Percentiles rank a stretch among this genome's conserved stretches.
Conservation (phyloP, 2,113 vertebrate species). For the Dasyprocta punctata region DNA sequence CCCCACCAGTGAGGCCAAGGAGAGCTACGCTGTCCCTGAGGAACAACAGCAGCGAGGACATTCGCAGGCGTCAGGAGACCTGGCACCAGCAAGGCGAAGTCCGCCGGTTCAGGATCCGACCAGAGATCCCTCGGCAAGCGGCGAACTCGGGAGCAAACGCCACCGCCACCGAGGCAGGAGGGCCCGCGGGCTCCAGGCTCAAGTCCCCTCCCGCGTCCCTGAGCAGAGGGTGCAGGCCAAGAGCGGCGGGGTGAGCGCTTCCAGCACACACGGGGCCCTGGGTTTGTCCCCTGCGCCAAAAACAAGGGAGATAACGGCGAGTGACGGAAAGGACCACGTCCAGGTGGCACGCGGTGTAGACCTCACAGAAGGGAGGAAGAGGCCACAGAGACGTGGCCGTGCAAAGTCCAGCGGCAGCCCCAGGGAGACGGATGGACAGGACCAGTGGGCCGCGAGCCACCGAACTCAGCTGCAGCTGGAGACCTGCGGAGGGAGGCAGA, state of each 20-base stretch:
- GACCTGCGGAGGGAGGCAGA: not conserved
- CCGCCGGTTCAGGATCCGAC: rapidly evolving
- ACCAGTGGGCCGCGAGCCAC: not conserved
- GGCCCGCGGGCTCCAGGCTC: not conserved
- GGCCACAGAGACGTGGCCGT: not conserved
- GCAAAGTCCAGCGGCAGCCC: not conserved
- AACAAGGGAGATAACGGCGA: not conserved
- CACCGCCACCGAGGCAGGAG: not conserved
- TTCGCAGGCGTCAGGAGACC: not conserved
- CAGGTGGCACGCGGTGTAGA: not conserved
- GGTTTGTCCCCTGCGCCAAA: not conserved
- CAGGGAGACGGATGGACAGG: not conserved
- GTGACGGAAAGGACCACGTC: not conserved
- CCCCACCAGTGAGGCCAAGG: not conserved
- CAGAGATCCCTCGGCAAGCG: not conserved
- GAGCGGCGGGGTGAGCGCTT: not conserved
- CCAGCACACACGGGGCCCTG: no score
- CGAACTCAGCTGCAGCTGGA: no score
- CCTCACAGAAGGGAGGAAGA: not conserved
- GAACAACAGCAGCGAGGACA: not conserved
- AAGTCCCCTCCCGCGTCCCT: not conserved
- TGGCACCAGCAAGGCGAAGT: not conserved
- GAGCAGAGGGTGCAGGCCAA: not conserved
- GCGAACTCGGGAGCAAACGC: not conserved
- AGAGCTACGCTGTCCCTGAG: not conserved